Evolutionary conservation across 2,797 vertebrate species (phyloP).

Genomic region (Anguilla anguilla): DNA sequence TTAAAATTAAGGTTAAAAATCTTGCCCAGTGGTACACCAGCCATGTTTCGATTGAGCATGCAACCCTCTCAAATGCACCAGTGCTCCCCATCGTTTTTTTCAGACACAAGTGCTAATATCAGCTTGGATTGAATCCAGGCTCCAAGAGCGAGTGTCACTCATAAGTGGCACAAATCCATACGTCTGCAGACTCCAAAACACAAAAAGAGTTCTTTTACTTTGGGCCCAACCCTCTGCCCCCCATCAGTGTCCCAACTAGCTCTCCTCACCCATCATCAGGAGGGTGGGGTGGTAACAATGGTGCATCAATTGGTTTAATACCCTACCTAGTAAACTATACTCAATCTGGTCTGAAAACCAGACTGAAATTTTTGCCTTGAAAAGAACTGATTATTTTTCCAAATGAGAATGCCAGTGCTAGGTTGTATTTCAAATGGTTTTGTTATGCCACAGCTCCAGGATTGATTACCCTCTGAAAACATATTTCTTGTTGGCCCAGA

Average conservation of each 20-base stretch:
- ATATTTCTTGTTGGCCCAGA: neutral
- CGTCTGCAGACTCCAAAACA: neutral
- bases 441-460: neutral
- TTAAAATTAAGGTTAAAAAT: neutral
- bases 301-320: neutral
- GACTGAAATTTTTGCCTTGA: neutral
- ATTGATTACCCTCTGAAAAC: slow-evolving; percentile 11
- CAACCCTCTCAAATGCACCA: neutral
- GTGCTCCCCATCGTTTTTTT: neutral
- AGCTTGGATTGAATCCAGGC: neutral
- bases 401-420: neutral
- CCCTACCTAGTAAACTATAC: neutral
- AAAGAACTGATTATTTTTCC: neutral
- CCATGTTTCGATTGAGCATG: neutral
- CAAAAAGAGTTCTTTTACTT: neutral
- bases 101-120: neutral
- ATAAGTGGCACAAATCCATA: neutral
- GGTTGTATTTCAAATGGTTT: neutral
- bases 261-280: neutral
- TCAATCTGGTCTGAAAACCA: neutral
- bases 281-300: neutral
- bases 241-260: neutral
- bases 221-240: neutral
- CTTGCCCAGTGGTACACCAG: neutral
- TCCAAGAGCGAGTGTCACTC: neutral